These are phyloP conservation scores for Teleiodes luculella DNA, from an alignment of 2,888 invertebrate species.

Conservation along the genomic window DNA sequence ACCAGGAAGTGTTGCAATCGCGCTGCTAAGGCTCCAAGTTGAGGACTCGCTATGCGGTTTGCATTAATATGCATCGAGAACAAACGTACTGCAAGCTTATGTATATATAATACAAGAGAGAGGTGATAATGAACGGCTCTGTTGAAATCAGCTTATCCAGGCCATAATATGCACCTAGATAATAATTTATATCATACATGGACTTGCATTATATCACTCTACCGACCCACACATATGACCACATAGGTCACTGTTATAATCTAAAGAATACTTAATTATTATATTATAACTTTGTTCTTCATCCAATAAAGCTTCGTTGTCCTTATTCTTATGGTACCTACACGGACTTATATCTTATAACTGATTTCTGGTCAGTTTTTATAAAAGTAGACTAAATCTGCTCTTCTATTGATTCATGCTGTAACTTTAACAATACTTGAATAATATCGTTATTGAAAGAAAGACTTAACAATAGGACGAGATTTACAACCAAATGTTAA, in stretches of 20 bases:
- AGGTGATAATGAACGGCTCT: conserved; percentile 38
- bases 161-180: conserved; percentile 9
- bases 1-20: conserved; percentile 64
- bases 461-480: background rate
- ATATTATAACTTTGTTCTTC: too few relatives aligned
- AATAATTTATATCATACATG: background rate
- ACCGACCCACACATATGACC: background rate
- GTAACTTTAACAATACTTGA: background rate
- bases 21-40: conserved; percentile 40
- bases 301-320: too few relatives aligned
- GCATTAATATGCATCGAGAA: conserved; percentile 64
- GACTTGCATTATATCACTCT: background rate
- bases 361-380: too few relatives aligned
- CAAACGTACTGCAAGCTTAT: conserved; percentile 20
- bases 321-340: too few relatives aligned
- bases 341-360: too few relatives aligned
- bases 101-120: conserved; percentile 28
- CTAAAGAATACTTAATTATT: too few relatives aligned
- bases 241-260: too few relatives aligned
- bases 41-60: conserved; percentile 54
- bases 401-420: background rate
- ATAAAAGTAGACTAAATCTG: too few relatives aligned
- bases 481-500: conserved; percentile 9
- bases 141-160: conserved; percentile 27
- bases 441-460: conserved; percentile 1